Base-by-base conservation (phyloP, 2,113 vertebrate genomes). In the Megalops atlanticus region DNA sequence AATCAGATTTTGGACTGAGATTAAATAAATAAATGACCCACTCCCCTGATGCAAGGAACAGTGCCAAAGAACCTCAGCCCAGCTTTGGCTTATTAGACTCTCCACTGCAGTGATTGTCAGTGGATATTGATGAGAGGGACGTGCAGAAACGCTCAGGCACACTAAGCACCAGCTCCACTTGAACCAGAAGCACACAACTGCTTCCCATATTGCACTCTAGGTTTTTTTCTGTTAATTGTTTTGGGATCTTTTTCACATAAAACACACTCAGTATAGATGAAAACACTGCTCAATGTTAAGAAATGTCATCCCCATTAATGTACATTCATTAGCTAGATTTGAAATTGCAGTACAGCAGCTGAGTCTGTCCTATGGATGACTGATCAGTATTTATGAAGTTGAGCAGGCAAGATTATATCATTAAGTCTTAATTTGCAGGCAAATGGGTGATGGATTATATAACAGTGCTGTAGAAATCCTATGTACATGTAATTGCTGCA, bases 351-450 rank as follows among this genome's bases (percentile, higher is more conserved):
- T 69, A 73, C 8, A 75, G 69, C 39, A 47, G 54, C 35, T 39
- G 3, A 58, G 4, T 33, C 31, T 75, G 54, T 49, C 74, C 35
- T 41, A 41, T n/a, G 38, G 71, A 75, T 78, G 70, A 40, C 73
- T 33, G 18, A 74, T 77, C 49, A 72, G 40, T 36, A 8, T 39
- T 77, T 64, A 82, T 27, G 21, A 69, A 82, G 58, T 80, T 24
- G 35, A 82, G 64, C 24, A 54, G 64, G 74, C 81, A 80, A 77
- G 69, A 71, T 85, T 77, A 77, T 77, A 80, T 58, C 24, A 49
- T 71, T 75, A 58, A 73, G 40, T 77, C 39, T 45, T 80, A 47
- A 73, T 81, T 38, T 78, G 35, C 49, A 78, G 14, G 71, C 73
- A 43, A 82, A 71, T 79, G 49, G 58, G 75, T 45, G 27, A 74